Evolutionary conservation across 2,888 invertebrate species (phyloP).

Genomic region (Xylocampa areola): DNA sequence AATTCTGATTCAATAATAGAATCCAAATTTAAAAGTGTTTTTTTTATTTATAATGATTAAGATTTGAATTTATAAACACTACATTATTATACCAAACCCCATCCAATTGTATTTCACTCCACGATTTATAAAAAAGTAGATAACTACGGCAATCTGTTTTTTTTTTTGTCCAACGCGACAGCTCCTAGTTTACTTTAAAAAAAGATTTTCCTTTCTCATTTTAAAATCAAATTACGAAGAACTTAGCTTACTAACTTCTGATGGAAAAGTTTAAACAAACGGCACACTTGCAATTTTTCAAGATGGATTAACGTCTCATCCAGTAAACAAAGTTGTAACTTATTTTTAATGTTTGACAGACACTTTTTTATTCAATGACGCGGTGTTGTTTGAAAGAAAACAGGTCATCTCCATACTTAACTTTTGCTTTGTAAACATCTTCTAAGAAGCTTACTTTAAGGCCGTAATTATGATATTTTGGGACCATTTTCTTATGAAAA

Average conservation of each 20-base stretch:
- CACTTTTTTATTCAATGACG: conserved; percentile 22
- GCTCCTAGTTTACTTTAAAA: conserved; percentile 46
- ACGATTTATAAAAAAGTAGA: neutral
- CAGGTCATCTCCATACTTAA: neutral
- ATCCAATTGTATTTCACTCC: too few relatives aligned
- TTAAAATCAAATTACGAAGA: conserved; percentile 60
- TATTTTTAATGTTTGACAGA: conserved; percentile 38
- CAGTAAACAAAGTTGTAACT: conserved; percentile 46
- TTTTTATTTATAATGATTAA: too few relatives aligned
- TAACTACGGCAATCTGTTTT: conserved; percentile 8
- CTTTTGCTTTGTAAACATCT: neutral
- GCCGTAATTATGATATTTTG: too few relatives aligned
- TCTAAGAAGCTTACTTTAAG: neutral
- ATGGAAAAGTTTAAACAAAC: conserved; percentile 58
- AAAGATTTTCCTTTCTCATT: conserved; percentile 51
- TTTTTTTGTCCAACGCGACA: conserved; percentile 20
- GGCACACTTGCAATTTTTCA: conserved; percentile 55
- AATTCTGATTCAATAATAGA: too few relatives aligned
- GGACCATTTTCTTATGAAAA: too few relatives aligned
- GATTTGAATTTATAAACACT: too few relatives aligned
- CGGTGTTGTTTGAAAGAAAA: conserved; percentile 1
- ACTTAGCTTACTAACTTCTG: conserved; percentile 55
- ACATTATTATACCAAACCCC: too few relatives aligned
- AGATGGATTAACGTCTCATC: conserved; percentile 51
- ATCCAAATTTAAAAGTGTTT: too few relatives aligned